A percentile compares a stretch with the other conserved stretches of the same genome.
Conservation (phyloP, 2,797 vertebrate genomes). For the Macrochelys suwanniensis region DNA sequence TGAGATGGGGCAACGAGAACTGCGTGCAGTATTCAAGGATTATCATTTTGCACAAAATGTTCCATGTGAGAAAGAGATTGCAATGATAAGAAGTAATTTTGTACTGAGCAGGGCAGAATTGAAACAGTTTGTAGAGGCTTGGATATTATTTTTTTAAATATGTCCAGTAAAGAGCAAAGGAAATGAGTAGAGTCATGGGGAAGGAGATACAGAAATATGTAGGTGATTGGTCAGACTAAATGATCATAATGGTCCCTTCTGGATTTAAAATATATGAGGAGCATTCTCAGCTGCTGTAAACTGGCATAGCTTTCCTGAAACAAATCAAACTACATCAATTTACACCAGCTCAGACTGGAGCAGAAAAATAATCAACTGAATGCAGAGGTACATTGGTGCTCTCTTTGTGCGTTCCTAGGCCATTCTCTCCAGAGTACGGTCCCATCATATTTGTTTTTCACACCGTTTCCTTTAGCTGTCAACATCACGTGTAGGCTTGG, state of each 20-base stretch:
- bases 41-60: not conserved
- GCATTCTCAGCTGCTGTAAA: not conserved
- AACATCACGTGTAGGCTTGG: not conserved
- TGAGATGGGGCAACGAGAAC: not conserved
- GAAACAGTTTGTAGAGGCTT: not conserved
- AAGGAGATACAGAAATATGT: not conserved
- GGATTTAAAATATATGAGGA: not conserved
- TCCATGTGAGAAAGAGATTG: not conserved
- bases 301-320: not conserved
- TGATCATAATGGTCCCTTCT: not conserved
- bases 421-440: not conserved
- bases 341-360: not conserved
- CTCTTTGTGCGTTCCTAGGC: not conserved
- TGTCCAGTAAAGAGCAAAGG: not conserved
- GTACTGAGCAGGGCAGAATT: not conserved
- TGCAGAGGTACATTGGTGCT: not conserved
- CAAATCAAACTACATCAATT: not conserved
- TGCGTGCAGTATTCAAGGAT: not conserved
- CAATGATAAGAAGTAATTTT: not conserved
- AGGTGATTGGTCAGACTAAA: not conserved
- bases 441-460: not conserved
- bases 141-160: not conserved
- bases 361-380: not conserved
- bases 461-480: not conserved
- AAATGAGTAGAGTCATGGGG: not conserved